These are phyloP conservation scores for Drosophila rhopaloa DNA, from an alignment of 1,140 invertebrate genomes.

Conservation along the genomic window DNA sequence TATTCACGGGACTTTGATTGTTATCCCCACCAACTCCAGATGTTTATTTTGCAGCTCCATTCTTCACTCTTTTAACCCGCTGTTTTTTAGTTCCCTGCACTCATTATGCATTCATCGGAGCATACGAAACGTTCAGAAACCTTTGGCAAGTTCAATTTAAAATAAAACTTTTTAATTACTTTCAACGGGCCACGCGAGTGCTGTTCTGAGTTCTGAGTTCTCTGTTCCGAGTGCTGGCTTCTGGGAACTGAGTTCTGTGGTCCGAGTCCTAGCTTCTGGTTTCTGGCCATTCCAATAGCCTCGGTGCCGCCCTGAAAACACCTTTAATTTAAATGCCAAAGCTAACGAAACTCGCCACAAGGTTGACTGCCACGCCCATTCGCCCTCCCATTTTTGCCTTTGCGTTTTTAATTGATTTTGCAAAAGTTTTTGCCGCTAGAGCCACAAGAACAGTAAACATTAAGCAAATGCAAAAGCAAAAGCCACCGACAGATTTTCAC, in stretches of 20 bases:
- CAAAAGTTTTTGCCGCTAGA: conserved; percentile 49
- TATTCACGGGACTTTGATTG: conserved; percentile 26
- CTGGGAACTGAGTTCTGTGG: background rate
- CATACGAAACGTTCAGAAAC: conserved; percentile 33
- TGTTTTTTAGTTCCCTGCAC: conserved; percentile 16
- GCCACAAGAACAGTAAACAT: conserved; percentile 40
- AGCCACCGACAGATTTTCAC: conserved; percentile 15
- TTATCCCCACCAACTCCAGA: conserved; percentile 1
- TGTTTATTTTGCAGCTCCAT: conserved; percentile 25
- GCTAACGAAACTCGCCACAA: conserved; percentile 58
- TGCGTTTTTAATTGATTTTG: conserved; percentile 74
- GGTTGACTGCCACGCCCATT: conserved; percentile 27
- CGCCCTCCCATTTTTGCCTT: conserved; percentile 32
- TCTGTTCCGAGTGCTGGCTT: background rate
- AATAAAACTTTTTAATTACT: conserved; percentile 69
- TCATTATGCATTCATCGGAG: conserved; percentile 40
- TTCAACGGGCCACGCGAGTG: conserved; percentile 33
- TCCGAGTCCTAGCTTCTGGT: background rate
- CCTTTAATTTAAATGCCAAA: conserved; percentile 64
- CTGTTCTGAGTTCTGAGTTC: conserved; percentile 14
- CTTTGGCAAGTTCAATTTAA: conserved; percentile 53
- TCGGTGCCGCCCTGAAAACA: conserved; percentile 37
- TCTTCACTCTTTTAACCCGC: background rate
- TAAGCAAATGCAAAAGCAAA: conserved; percentile 37
- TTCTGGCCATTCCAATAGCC: conserved; percentile 17